These are phyloP conservation scores for Notodonta ziczac DNA, from an alignment of 2,888 invertebrate species.

Conservation along the genomic window DNA sequence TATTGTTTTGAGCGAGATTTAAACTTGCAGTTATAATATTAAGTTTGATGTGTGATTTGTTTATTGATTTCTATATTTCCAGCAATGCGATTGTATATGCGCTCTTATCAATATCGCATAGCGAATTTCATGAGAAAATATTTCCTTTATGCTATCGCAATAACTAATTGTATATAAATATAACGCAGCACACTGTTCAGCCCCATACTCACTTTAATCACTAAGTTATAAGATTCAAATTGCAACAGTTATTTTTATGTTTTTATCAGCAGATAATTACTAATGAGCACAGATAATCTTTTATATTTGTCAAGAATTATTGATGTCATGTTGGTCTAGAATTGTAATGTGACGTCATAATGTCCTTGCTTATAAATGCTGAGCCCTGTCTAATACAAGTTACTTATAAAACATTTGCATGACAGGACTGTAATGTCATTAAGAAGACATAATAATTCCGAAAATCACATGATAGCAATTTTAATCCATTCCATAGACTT, in stretches of 20 bases:
- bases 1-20: too few relatives aligned
- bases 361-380: too few relatives aligned
- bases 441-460: too few relatives aligned
- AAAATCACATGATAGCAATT: too few relatives aligned
- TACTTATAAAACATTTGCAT: too few relatives aligned
- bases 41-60: too few relatives aligned
- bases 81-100: neutral
- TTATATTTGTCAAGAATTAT: neutral
- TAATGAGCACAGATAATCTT: neutral
- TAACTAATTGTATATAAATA: conserved; percentile 1
- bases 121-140: neutral
- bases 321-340: neutral
- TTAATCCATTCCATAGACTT: too few relatives aligned
- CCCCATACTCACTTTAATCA: neutral
- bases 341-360: too few relatives aligned
- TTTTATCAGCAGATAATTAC: neutral
- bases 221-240: neutral
- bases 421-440: too few relatives aligned
- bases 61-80: too few relatives aligned
- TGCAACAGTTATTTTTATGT: neutral
- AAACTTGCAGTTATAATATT: too few relatives aligned
- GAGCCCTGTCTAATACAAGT: too few relatives aligned
- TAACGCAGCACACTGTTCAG: neutral
- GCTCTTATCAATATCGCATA: neutral
- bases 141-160: neutral